Percentiles rank a stretch among this genome's conserved stretches.
Conservation (phyloP, 2,113 vertebrate species). For the Naja naja region DNA sequence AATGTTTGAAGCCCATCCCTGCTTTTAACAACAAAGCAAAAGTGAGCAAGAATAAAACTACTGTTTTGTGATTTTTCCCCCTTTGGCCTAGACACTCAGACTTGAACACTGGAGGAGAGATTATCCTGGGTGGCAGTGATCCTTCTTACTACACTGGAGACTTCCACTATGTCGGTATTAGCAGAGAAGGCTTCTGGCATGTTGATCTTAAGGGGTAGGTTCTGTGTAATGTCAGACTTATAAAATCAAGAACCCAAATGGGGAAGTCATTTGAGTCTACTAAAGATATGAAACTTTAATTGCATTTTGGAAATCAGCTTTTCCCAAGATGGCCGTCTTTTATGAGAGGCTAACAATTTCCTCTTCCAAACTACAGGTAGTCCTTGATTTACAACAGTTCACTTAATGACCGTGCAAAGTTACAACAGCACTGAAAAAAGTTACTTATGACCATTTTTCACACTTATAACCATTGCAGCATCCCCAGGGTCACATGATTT, state of each 20-base stretch:
- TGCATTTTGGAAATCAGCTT: background rate
- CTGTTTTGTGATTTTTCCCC: background rate
- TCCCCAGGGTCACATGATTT: too few relatives aligned
- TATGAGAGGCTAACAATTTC: background rate
- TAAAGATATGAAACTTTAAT: background rate
- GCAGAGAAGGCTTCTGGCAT: constrained; percentile 85
- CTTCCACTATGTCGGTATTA: constrained; percentile 85
- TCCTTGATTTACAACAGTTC: too few relatives aligned
- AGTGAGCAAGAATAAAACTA: background rate
- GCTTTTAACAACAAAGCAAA: background rate
- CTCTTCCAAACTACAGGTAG: background rate
- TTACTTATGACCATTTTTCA: too few relatives aligned
- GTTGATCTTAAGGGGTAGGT: constrained; percentile 90
- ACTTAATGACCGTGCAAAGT: too few relatives aligned
- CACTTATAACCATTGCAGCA: too few relatives aligned
- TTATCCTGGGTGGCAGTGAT: constrained; percentile 90
- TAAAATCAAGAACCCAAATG: background rate
- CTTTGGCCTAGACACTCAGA: constrained; percentile 73
- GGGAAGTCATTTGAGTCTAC: background rate
- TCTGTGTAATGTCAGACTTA: background rate
- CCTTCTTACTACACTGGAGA: constrained; percentile 86
- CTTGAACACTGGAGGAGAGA: constrained; percentile 82
- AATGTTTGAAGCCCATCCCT: too few relatives aligned
- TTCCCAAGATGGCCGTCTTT: background rate
- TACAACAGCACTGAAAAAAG: too few relatives aligned